phyloP scores from a whole-genome alignment of 1,140 invertebrate species.

The Orussus abietinus region DNA sequence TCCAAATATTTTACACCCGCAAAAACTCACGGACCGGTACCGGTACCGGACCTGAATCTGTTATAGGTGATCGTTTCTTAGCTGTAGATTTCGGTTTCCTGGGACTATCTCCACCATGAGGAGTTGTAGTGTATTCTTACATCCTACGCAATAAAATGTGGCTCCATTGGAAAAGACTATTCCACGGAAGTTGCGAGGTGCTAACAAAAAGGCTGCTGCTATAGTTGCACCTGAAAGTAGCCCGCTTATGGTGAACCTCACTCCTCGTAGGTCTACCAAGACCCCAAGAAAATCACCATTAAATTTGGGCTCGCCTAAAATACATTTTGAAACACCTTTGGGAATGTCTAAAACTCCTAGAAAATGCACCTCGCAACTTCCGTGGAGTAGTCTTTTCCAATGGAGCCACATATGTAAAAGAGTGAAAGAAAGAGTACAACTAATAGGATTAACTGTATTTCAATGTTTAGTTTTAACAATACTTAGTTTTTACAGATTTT shows the following conservation, averaged over 20 bases:
- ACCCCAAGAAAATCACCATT: slow-evolving; percentile 31
- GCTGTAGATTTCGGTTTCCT: slow-evolving; percentile 5
- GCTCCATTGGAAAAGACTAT: slow-evolving; percentile 2
- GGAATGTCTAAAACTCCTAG: slow-evolving; percentile 16
- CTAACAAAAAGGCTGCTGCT: not conserved
- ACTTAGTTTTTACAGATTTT: too few species aligned
- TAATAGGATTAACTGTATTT: too few species aligned
- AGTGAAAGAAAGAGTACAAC: too few species aligned
- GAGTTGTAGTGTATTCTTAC: slow-evolving; percentile 1
- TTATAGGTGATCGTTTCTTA: slow-evolving; percentile 13
- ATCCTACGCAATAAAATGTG: not conserved
- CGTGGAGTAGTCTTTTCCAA: not conserved
- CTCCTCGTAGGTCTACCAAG: slow-evolving; percentile 28
- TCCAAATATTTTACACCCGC: too few species aligned
- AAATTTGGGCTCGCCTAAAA: slow-evolving; percentile 31
- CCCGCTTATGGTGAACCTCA: slow-evolving; percentile 22
- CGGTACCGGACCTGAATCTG: slow-evolving; percentile 10
- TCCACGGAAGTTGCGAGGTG: slow-evolving; percentile 2
- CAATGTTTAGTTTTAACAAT: not conserved
- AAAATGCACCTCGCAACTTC: slow-evolving; percentile 4
- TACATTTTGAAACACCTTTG: slow-evolving; percentile 16
- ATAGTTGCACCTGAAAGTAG: slow-evolving; percentile 30
- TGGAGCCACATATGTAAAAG: not conserved
- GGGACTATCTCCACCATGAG: slow-evolving; percentile 13
- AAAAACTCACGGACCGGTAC: too few species aligned